These are phyloP conservation scores for Platycheirus rosarum DNA, from an alignment of 2,888 invertebrate species.

Conservation along the genomic window DNA sequence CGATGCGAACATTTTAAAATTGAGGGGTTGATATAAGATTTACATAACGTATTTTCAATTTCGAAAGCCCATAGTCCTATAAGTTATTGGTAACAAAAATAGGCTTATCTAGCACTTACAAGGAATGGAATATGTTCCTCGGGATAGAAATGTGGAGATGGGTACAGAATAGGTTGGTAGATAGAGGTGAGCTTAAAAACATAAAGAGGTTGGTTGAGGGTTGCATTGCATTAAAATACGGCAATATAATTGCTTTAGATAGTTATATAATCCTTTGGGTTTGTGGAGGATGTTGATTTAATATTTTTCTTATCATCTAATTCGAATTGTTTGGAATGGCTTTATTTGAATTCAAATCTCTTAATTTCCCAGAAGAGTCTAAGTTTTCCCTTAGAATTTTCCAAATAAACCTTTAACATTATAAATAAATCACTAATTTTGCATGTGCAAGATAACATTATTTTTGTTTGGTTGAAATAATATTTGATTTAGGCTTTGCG, in stretches of 20 bases:
- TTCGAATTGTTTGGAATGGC: slow-evolving; percentile 50
- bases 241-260: slow-evolving; percentile 66
- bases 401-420: no score
- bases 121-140: slow-evolving; percentile 58
- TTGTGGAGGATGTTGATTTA: slow-evolving; percentile 59
- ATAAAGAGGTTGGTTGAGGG: slow-evolving; percentile 6
- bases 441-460: not conserved
- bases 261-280: slow-evolving; percentile 61
- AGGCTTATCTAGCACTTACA: slow-evolving; percentile 68
- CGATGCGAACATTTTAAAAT: slow-evolving; percentile 44
- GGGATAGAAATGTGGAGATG: not conserved
- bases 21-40: slow-evolving; percentile 52
- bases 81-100: slow-evolving; percentile 64
- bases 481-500: no score
- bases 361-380: slow-evolving; percentile 48
- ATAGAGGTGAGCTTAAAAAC: slow-evolving; percentile 8
- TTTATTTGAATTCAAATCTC: slow-evolving; percentile 57
- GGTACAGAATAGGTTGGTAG: no score
- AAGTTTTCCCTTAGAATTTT: not conserved
- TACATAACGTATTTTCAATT: slow-evolving; percentile 68
- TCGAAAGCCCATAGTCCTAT: slow-evolving; percentile 43
- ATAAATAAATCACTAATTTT: slow-evolving; percentile 6
- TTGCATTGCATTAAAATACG: slow-evolving; percentile 27
- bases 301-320: slow-evolving; percentile 54
- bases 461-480: no score